phyloP scores from a whole-genome alignment of 2,888 invertebrate genomes.

The Hemistola chrysoprasaria region DNA sequence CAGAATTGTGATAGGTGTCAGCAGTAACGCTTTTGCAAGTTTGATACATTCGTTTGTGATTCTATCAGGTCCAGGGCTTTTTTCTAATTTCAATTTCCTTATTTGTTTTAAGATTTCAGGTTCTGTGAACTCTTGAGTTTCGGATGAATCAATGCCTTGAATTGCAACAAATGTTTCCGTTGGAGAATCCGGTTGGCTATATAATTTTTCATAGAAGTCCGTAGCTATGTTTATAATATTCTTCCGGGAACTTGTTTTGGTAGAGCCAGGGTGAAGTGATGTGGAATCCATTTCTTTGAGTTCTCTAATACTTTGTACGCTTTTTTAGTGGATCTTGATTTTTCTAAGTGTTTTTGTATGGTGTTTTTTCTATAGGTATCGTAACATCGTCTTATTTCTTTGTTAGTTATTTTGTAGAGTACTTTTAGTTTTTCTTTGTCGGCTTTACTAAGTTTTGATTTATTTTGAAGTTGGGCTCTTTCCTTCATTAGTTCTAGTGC shows the following conservation, averaged over 20 bases:
- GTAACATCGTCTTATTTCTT: conserved; percentile 1
- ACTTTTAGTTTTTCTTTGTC: background rate
- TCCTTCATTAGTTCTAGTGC: conserved; percentile 14
- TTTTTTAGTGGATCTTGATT: conserved; percentile 14
- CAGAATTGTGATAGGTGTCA: too few species aligned
- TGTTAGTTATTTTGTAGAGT: background rate
- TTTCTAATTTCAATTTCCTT: too few species aligned
- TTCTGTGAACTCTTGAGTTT: background rate
- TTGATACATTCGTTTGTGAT: too few species aligned
- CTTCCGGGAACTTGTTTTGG: conserved; percentile 3
- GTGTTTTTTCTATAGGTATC: background rate
- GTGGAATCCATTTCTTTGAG: too few species aligned
- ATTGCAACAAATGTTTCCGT: background rate
- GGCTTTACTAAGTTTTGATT: too few species aligned
- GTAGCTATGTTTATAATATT: conserved; percentile 11
- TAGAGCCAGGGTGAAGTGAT: conserved; percentile 7
- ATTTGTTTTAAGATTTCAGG: conserved; percentile 4
- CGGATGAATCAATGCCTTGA: background rate
- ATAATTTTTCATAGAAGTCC: conserved; percentile 8
- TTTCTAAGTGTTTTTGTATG: conserved; percentile 7
- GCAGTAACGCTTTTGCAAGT: too few species aligned
- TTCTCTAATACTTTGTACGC: conserved; percentile 21
- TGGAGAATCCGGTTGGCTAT: conserved; percentile 1
- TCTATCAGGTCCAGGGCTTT: too few species aligned
- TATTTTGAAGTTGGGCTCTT: conserved; percentile 12